phyloP scores from a whole-genome alignment of 2,797 vertebrate species.

The Parauchenoglanis ngamensis region DNA sequence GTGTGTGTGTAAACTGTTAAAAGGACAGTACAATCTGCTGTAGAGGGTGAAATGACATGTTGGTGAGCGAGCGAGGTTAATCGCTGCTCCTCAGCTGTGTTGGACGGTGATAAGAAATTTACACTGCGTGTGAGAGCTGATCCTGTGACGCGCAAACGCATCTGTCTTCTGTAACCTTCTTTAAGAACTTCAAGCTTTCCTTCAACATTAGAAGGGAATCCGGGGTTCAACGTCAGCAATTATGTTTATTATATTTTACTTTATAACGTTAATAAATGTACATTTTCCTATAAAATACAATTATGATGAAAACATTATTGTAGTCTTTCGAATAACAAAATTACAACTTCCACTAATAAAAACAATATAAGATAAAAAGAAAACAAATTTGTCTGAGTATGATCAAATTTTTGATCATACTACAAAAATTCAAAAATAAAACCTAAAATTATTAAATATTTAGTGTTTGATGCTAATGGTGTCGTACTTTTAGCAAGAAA shows the following conservation, averaged over 20 bases:
- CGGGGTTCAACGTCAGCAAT: neutral
- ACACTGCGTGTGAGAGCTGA: neutral
- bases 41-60: conserved; percentile 37
- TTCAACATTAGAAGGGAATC: too few species aligned
- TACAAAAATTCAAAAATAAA: neutral
- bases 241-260: neutral
- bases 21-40: neutral
- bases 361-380: neutral
- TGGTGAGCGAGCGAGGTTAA: conserved; percentile 58
- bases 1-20: neutral
- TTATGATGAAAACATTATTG: neutral
- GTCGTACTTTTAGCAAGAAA: too few species aligned
- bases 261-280: neutral
- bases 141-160: too few species aligned
- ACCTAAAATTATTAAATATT: neutral
- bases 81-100: conserved; percentile 67
- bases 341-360: neutral
- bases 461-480: neutral
- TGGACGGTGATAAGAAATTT: conserved; percentile 64
- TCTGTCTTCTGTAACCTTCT: neutral
- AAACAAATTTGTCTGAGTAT: neutral
- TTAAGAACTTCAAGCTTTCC: neutral
- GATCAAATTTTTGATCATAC: neutral
- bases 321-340: neutral
- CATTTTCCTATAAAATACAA: neutral